Conservation (phyloP, 1,140 invertebrate species). For the Uloborus diversus region DNA sequence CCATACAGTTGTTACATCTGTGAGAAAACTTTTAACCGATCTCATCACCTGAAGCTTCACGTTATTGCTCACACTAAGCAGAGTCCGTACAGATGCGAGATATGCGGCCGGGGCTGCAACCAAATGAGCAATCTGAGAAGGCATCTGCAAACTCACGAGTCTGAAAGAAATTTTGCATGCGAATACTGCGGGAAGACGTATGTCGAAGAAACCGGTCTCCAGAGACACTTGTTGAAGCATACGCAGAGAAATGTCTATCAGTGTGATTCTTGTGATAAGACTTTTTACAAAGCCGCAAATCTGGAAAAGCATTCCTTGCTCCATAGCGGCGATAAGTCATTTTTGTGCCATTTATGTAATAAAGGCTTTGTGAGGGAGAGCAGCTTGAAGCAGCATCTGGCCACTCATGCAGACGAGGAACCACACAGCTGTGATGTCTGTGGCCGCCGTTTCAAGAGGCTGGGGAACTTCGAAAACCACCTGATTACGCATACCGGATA, state of each 20-base stretch:
- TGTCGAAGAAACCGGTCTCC: constrained; percentile 27
- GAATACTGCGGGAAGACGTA: constrained; percentile 39
- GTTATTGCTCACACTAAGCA: constrained; percentile 45
- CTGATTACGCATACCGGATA: constrained; percentile 54
- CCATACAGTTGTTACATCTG: constrained; percentile 52
- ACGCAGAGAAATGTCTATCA: constrained; percentile 31
- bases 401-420: constrained; percentile 34
- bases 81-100: constrained; percentile 41
- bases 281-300: constrained; percentile 45
- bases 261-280: constrained; percentile 48
- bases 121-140: constrained; percentile 44
- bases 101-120: constrained; percentile 39
- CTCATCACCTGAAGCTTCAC: constrained; percentile 48
- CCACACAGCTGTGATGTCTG: constrained; percentile 41
- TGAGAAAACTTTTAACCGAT: constrained; percentile 46
- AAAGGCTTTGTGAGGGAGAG: constrained; percentile 44
- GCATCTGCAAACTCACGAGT: constrained; percentile 40
- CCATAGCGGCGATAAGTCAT: constrained; percentile 21
- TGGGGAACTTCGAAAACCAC: constrained; percentile 52
- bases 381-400: constrained; percentile 36
- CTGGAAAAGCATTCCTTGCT: constrained; percentile 39
- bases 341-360: constrained; percentile 39
- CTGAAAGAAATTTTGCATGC: constrained; percentile 30
- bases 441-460: constrained; percentile 25
- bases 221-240: constrained; percentile 37